Evolutionary conservation across 2,888 invertebrate species (phyloP).

Genomic region (Plusia festucae): DNA sequence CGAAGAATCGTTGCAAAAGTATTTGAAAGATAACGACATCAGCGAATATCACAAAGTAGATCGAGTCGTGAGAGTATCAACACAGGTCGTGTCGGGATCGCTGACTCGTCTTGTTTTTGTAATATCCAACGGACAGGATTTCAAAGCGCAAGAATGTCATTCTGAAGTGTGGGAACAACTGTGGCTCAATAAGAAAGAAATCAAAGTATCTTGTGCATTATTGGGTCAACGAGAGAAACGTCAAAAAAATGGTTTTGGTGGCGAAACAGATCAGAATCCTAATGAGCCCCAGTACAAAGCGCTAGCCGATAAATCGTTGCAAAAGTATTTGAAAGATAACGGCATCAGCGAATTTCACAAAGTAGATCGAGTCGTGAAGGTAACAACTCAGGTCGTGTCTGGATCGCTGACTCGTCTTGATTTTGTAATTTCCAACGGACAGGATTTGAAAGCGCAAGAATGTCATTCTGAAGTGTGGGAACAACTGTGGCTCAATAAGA

Average conservation of each 20-base stretch:
- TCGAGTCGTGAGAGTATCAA: conserved; percentile 33
- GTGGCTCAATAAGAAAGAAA: conserved; percentile 1
- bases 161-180: conserved; percentile 34
- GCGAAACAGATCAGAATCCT: background rate
- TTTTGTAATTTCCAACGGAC: background rate
- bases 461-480: conserved; percentile 33
- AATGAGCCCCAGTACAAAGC: background rate
- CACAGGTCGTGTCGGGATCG: conserved; percentile 53
- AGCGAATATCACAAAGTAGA: conserved; percentile 29
- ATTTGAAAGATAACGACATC: conserved; percentile 26
- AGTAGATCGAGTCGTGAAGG: conserved; percentile 18
- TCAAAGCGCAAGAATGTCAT: conserved; percentile 42
- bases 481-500: conserved; percentile 43
- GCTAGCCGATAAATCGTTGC: conserved; percentile 24
- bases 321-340: conserved; percentile 7
- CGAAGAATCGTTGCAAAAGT: conserved; percentile 62
- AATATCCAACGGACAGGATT: conserved; percentile 45
- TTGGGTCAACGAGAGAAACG: background rate
- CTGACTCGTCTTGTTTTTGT: conserved; percentile 48
- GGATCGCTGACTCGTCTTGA: conserved; percentile 47
- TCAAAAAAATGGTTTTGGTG: background rate
- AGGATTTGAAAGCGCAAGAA: background rate
- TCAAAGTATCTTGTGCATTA: background rate
- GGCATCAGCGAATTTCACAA: conserved; percentile 21
- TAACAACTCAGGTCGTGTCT: conserved; percentile 55